Base-by-base conservation (phyloP, 2,888 invertebrate species). In the Dasysyrphus tricinctus region DNA sequence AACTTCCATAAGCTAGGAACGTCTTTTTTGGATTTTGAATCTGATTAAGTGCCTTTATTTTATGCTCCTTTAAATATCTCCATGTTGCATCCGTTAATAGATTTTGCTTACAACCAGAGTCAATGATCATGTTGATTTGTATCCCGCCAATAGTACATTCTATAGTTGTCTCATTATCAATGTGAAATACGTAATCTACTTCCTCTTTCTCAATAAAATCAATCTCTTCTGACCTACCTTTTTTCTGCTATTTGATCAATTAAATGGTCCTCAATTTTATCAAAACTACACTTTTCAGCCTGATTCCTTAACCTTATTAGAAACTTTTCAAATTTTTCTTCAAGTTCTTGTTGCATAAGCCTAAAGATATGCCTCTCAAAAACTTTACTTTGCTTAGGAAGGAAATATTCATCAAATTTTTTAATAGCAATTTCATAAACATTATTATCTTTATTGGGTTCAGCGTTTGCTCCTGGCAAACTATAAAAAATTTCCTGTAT, bases 391-490 rank as follows among this genome's bases (percentile, higher is more conserved):
- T 88, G 88, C 16, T 87, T 91, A 11, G 91, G 89, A 5, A 69
- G 61, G 12, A 75, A 80, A 56, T 80, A 80, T 56, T 69, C 69
- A 75, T 75, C 61, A n/a, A 85, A 90, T 89, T 70, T 94, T 92
- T 79, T 95, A 94, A 89, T 94, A 93, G 86, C 94, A 93, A 82
- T 94, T 93, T 88, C 94, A 92, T 90, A 94, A 93, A 88, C 93
- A 93, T 90, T 94, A 92, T 88, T 94, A 93, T 91, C 94, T 12
- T 79, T 24, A 6, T 63, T 39, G 8, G 44, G 6, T n/a, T 79
- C 44, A 11, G 14, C 57, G n/a, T 73, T 65, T 59, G 79, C 73
- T 5, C 67, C 73, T 9, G 73, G 72, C 6, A 80, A 59, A 42
- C 42, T 67, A 49, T 80, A 80, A 44, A 74, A 80, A 42, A 74